phyloP scores from a whole-genome alignment of 2,888 invertebrate genomes.

The Drosophila buzzatii region DNA sequence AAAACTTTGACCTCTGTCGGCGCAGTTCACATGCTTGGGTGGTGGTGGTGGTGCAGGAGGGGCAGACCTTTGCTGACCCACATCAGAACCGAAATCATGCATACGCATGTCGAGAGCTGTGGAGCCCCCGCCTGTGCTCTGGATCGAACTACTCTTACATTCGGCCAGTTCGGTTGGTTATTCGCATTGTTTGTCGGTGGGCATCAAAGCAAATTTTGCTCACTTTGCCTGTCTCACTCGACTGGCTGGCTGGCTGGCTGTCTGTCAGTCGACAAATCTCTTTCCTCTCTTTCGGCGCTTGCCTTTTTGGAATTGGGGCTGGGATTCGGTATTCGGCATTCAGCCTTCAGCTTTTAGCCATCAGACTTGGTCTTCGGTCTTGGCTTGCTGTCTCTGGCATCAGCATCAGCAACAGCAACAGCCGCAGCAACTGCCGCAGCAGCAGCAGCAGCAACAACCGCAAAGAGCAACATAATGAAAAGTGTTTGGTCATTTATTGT shows the following conservation, averaged over 20 bases:
- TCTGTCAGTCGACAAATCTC: slow-evolving; percentile 58
- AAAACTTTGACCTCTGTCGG: slow-evolving; percentile 73
- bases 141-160: slow-evolving; percentile 35
- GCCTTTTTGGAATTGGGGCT: slow-evolving; percentile 6
- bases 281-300: slow-evolving; percentile 35
- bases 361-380: slow-evolving; percentile 14
- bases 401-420: slow-evolving; percentile 42
- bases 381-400: slow-evolving; percentile 40
- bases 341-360: slow-evolving; percentile 6
- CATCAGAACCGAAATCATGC: slow-evolving; percentile 65
- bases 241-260: slow-evolving; percentile 10
- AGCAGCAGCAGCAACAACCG: slow-evolving; percentile 55
- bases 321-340: slow-evolving; percentile 25
- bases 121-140: not conserved
- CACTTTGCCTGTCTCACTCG: slow-evolving; percentile 39
- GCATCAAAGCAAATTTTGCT: slow-evolving; percentile 60
- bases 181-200: slow-evolving; percentile 51
- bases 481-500: slow-evolving; percentile 80
- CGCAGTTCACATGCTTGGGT: slow-evolving; percentile 11
- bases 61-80: slow-evolving; percentile 65
- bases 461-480: slow-evolving; percentile 80
- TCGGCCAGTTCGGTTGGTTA: slow-evolving; percentile 22
- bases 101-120: slow-evolving; percentile 55
- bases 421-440: too few species aligned
- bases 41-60: not conserved